These are phyloP conservation scores for Haplochromis burtoni DNA, from an alignment of 2,113 vertebrate species.

Conservation along the genomic window DNA sequence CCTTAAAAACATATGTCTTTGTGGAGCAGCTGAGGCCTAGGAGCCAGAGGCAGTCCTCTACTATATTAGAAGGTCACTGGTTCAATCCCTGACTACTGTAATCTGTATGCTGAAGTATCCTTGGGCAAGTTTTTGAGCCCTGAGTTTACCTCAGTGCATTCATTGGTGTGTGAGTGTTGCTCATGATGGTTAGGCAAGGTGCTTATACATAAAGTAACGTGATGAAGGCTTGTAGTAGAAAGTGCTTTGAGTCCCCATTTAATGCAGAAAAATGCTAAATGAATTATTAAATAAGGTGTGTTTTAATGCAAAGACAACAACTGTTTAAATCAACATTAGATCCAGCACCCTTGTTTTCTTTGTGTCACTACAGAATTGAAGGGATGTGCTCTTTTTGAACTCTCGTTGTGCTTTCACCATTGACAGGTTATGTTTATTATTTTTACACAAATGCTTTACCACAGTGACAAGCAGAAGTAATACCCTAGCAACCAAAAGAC, in stretches of 20 bases:
- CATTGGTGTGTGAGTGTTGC: background rate
- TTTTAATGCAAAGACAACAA: background rate
- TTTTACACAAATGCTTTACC: conserved; percentile 35
- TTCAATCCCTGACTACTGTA: background rate
- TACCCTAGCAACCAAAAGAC: conserved; percentile 23
- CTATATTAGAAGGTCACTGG: background rate
- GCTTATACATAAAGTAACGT: background rate
- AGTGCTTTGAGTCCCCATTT: background rate
- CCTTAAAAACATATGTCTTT: background rate
- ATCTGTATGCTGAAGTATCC: background rate
- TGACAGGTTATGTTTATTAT: conserved; percentile 45
- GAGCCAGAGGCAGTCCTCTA: background rate
- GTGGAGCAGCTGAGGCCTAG: background rate
- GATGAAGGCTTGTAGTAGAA: background rate
- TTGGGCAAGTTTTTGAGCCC: background rate
- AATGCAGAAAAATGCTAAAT: background rate
- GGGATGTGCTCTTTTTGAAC: background rate
- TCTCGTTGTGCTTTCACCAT: background rate
- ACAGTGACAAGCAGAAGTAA: conserved; percentile 10
- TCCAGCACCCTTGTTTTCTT: background rate
- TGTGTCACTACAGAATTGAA: conserved; percentile 1
- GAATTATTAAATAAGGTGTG: background rate
- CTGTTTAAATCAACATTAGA: background rate
- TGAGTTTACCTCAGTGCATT: background rate
- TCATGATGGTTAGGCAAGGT: background rate